Evolutionary conservation across 2,888 invertebrate genomes (phyloP).

Genomic region (Ichneumoninae sp.): DNA sequence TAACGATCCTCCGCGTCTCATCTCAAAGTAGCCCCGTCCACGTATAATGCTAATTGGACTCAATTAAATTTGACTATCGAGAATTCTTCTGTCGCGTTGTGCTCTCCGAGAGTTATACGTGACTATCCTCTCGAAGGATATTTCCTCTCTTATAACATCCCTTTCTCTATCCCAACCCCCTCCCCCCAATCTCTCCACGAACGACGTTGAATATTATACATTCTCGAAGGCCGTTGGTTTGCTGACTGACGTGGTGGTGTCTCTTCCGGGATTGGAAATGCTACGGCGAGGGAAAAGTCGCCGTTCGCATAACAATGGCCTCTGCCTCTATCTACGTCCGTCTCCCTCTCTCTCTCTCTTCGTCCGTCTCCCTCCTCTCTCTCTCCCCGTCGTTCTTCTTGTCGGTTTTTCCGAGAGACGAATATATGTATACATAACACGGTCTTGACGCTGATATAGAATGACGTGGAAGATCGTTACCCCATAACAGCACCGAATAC

Average conservation of each 20-base stretch:
- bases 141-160: slow-evolving; percentile 26
- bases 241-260: slow-evolving; percentile 57
- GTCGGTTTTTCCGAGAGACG: not conserved
- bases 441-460: slow-evolving; percentile 62
- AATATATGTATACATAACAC: slow-evolving; percentile 6
- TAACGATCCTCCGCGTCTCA: too few relatives aligned
- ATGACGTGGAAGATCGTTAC: slow-evolving; percentile 69
- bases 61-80: slow-evolving; percentile 57
- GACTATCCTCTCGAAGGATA: slow-evolving; percentile 21
- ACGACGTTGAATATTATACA: slow-evolving; percentile 58
- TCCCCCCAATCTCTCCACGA: not conserved
- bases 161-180: slow-evolving; percentile 32
- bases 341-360: not conserved
- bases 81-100: slow-evolving; percentile 29
- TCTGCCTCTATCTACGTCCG: slow-evolving; percentile 34
- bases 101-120: slow-evolving; percentile 14
- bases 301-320: slow-evolving; percentile 64
- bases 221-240: slow-evolving; percentile 51
- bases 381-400: slow-evolving; percentile 20
- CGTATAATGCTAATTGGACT: slow-evolving; percentile 56
- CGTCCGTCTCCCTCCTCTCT: not conserved
- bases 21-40: slow-evolving; percentile 35
- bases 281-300: slow-evolving; percentile 53
- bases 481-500: slow-evolving; percentile 49
- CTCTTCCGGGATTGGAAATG: slow-evolving; percentile 60